Evolutionary conservation across 2,113 vertebrate species (phyloP), one percentile per base, ranked within the genome.

Genomic region (Upupa epops): DNA sequence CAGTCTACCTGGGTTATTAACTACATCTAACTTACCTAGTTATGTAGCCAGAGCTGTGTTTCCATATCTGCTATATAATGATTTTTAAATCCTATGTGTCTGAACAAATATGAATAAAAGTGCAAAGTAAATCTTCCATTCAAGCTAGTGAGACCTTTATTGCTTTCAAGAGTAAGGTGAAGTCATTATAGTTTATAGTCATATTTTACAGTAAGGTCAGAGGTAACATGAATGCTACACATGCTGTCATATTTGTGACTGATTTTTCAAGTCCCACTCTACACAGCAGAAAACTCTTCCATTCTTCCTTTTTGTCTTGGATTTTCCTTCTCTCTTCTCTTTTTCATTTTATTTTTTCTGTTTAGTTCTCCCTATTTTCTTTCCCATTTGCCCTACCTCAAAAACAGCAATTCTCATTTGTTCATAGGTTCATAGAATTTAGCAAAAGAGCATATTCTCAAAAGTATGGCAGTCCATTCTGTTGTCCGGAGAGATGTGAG

Each of bases 341-440:
- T 32, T 8, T 14, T 11, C 52, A 25, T 49, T 52, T 32, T 0
- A 6, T 42, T 52, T 55, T 31, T 0, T 32, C 8, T 9, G 3
- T 22, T 7, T 22, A 16, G 28, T 49, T 40, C 8, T 16, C 12
- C 6, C 51, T 40, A 7, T 65, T 51, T 46, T 59, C 20, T 71
- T 60, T n/a, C 6, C 15, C 4, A 5, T 69, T 15, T 6, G 9
- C 11, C 3, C 9, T 25, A 26, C 5, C 17, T 8, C 24, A 2
- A 0, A 9, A 36, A n/a, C 15, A 61, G 9, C n/a, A 70, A 63
- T 70, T 83, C 28, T 22, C 20, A 18, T 51, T 83, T 42, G 15
- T 42, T 12, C 40, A 42, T 11, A 42, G 40, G 15, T 11, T 42
- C 40, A 11, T 15, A 42, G 40, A 42, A 12, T 42, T 42, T 88